Conservation (phyloP, 2,888 invertebrate species). For the Sarcophaga variegata region DNA sequence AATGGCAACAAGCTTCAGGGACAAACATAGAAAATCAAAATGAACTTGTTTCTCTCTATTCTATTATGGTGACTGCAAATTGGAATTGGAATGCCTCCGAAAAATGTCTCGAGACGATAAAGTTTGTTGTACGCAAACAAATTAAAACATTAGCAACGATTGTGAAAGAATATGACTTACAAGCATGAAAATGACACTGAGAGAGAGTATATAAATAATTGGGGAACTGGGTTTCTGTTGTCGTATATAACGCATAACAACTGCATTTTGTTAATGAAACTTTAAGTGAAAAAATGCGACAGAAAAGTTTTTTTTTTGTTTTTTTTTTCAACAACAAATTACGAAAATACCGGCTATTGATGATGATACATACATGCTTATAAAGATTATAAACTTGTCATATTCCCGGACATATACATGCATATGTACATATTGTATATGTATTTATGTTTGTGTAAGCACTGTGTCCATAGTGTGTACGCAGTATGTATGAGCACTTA, state of each 20-base stretch:
- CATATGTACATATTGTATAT: no score
- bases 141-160: no score
- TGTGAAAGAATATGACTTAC: no score
- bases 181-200: constrained; percentile 18
- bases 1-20: not conserved
- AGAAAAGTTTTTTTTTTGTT: constrained; percentile 36
- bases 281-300: constrained; percentile 51
- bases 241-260: constrained; percentile 39
- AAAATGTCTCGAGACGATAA: no score
- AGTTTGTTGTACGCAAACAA: no score
- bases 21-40: not conserved
- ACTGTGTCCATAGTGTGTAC: no score
- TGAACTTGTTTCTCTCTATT: constrained; percentile 8
- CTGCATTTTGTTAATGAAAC: constrained; percentile 60
- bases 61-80: no score
- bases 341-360: constrained; percentile 1
- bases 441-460: no score
- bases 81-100: no score
- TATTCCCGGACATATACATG: constrained; percentile 25
- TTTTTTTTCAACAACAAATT: not conserved
- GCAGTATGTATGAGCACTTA: no score
- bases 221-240: constrained; percentile 49
- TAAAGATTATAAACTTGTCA: constrained; percentile 9
- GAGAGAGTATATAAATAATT: constrained; percentile 51
- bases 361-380: not conserved